Evolutionary conservation across 2,888 invertebrate species (phyloP), one percentile per base, ranked within the genome.

Genomic region (Xanthorhoe designata): DNA sequence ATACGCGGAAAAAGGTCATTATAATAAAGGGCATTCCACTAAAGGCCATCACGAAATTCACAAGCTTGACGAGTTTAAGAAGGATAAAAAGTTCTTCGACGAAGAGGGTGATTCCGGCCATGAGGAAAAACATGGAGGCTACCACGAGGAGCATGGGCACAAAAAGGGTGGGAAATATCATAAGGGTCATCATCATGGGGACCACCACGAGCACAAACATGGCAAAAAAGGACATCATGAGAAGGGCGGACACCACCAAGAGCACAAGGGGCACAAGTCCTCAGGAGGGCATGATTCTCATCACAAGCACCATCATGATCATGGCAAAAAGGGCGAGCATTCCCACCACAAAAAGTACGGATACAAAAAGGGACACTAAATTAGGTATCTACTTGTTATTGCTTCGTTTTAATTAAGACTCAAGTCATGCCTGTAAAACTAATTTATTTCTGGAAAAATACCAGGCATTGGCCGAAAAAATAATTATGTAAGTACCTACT

Each of bases 1-100:
- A 77, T 95, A 94, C 78, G 95, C 93, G 73, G 95, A 95, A 76
- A 95, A 95, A 69, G 97, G 97, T 9, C 95, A 95, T 74, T 97
- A 96, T 85, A 96, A 96, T 71, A 97, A 97, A 81, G 97, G 97
- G 0, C 97, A 97, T 88, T 96, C 96, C 70, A 97, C 97, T 74
- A 97, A 97, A 86, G 97, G 98, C 64, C 96, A 97, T 74, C 97
- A 98, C 83, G 96, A 97, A 84, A 94, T 97, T 7, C 97, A 98
- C 88, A 97, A 98, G 81, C 88, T 96, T 68, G 97, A 98, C 85
- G 97, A 97, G 87, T 97, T 95, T 88, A 97, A 97, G 84, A 97
- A 97, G 86, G 96, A 97, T 79, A 97, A 97, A 82, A 96, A 97
- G 81, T 97, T 97, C 95, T 97, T 96, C 86, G 97, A 97, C 76